Evolutionary conservation across 2,113 vertebrate genomes (phyloP).

Genomic region (Propithecus coquereli): DNA sequence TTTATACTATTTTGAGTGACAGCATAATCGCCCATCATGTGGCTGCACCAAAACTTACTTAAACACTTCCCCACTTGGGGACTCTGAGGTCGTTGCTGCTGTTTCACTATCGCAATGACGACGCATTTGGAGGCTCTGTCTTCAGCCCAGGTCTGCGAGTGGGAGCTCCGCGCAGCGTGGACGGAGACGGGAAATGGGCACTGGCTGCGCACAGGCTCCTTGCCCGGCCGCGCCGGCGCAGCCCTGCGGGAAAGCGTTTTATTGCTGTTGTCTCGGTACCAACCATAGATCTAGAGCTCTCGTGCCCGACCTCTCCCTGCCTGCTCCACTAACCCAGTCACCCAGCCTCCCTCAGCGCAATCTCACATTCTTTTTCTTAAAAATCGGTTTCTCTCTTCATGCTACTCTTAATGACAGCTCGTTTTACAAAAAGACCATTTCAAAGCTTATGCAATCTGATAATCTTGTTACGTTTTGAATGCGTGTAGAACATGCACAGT

Average conservation of each 20-base stretch:
- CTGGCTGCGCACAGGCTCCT: no score
- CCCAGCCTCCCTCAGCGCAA: neutral
- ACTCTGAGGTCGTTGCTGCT: neutral
- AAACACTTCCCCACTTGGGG: neutral
- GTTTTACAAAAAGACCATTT: conserved; percentile 11
- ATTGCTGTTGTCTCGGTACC: neutral
- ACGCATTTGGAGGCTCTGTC: neutral
- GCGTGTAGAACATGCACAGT: neutral
- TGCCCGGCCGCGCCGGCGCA: no score
- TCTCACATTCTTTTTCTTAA: neutral
- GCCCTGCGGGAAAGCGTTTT: neutral
- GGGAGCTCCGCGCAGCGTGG: no score
- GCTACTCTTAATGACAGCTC: neutral
- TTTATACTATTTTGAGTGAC: neutral
- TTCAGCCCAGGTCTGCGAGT: neutral
- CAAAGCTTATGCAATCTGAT: neutral
- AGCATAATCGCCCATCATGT: neutral
- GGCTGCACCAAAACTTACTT: neutral
- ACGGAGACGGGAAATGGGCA: no score
- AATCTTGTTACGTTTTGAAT: neutral
- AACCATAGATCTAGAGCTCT: neutral
- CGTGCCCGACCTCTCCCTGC: neutral
- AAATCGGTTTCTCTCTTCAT: conserved; percentile 20
- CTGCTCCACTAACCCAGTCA: neutral
- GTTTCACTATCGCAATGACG: neutral